Base-by-base conservation (phyloP, 1,140 invertebrate genomes). In the Dysdera silvatica region DNA sequence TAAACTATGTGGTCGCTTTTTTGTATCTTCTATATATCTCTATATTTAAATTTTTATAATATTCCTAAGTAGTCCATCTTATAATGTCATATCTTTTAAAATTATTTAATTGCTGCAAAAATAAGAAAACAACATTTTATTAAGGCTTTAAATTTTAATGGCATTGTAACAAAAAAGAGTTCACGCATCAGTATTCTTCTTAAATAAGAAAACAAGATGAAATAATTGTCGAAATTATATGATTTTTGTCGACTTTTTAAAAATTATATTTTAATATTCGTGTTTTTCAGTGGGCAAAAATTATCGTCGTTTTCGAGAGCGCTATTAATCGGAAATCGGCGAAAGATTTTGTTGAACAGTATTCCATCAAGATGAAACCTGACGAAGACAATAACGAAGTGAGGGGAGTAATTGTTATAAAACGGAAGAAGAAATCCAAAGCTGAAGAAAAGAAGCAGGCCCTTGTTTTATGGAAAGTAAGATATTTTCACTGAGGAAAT, bases 381-480 rank as follows among this genome's bases (percentile, higher is more conserved):
- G 68, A 72, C n/a, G 70, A 68, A 7, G 62, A 69, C n/a, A 67
- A 67, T 53, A 61, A 69, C 32, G 72, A 75, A 53, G 60, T 68
- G 62, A 81, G 95, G 24, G 95, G 91, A 12, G 88, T 99, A 6
- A 93, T 98, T 87, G 91, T 98, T 47, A 98, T 99, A 74, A 98
- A 98, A 80, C 89, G 87, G 64, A 95, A 95, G 74, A 89, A 85
- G 67, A 98, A 97, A 78, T 98, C 95, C 0, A 83, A 90, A 69
- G 95, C 96, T 1, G 91, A 89, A 74, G 94, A 98, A 78, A 80
- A 94, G 61, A 98, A 98, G 75, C 91, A 91, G n/a, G 95, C 95
- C 20, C 84, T 98, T 0, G 79, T 84, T 47, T 97, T 98, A 77
- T 99, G 95, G 95, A 98, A 98, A 86, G 94, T 92, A 67, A 69